phyloP scores from a whole-genome alignment of 1,140 invertebrate genomes.

The Metaphire vulgaris region DNA sequence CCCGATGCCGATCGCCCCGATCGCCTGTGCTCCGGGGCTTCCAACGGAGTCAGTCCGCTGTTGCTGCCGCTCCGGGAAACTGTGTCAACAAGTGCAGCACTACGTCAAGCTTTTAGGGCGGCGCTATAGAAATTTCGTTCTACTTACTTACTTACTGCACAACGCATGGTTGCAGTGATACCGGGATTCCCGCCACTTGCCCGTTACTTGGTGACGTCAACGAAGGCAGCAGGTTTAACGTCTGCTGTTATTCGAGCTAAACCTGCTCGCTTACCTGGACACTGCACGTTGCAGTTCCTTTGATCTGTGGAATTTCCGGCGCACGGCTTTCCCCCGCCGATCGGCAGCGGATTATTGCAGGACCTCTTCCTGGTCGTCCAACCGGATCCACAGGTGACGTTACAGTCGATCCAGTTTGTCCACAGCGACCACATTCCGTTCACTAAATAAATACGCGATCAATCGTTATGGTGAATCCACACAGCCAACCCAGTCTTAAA shows the following conservation, averaged over 20 bases:
- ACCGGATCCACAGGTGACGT: slow-evolving; percentile 60
- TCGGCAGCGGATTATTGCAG: slow-evolving; percentile 48
- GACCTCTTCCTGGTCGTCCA: slow-evolving; percentile 56
- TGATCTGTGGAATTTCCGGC: background rate
- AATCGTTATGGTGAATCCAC: no score
- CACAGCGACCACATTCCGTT: slow-evolving; percentile 62
- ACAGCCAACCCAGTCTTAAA: no score
- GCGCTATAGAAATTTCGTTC: no score
- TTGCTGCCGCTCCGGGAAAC: background rate
- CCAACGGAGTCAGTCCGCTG: background rate
- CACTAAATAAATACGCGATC: slow-evolving; percentile 20
- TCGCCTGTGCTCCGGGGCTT: background rate
- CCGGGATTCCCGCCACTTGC: no score
- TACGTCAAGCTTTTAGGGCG: no score
- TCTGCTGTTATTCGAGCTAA: no score
- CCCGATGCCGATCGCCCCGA: background rate
- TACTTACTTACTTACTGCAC: no score
- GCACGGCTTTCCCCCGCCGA: slow-evolving; percentile 6
- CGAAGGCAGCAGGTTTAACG: no score
- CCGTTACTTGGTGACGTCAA: no score
- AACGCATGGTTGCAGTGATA: no score
- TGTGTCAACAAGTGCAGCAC: no score
- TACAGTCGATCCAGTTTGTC: slow-evolving; percentile 61
- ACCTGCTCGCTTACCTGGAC: no score
- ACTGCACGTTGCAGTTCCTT: background rate